These are phyloP conservation scores for Auanema freiburgensis DNA, from an alignment of 2,888 invertebrate genomes.

Conservation along the genomic window DNA sequence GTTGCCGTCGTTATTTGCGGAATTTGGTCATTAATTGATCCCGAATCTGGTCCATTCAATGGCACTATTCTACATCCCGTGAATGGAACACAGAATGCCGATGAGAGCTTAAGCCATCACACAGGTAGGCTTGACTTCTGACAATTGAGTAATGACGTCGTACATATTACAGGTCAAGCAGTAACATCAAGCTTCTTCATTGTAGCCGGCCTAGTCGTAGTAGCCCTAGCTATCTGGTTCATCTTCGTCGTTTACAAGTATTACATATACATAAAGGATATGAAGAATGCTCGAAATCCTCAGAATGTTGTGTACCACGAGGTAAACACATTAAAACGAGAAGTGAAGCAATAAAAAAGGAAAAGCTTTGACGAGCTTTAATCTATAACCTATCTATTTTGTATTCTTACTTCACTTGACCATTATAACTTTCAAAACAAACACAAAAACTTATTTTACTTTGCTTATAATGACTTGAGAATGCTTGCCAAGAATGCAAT, in stretches of 20 bases:
- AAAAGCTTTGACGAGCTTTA: slow-evolving; percentile 24
- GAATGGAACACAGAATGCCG: too few species aligned
- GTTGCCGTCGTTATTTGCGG: slow-evolving; percentile 29
- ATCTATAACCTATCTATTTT: slow-evolving; percentile 10
- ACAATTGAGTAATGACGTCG: too few species aligned
- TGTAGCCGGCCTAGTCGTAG: slow-evolving; percentile 25
- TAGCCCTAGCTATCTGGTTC: slow-evolving; percentile 41
- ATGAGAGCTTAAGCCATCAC: too few species aligned
- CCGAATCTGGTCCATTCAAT: slow-evolving; percentile 27
- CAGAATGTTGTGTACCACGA: slow-evolving; percentile 43
- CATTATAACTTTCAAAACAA: slow-evolving; percentile 6
- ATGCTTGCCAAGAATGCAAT: too few species aligned
- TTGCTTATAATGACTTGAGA: background rate
- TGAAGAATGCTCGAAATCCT: slow-evolving; percentile 44
- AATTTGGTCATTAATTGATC: slow-evolving; percentile 44
- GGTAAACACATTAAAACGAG: slow-evolving; percentile 31
- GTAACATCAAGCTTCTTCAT: slow-evolving; percentile 32
- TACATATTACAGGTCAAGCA: slow-evolving; percentile 27
- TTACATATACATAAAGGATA: slow-evolving; percentile 38
- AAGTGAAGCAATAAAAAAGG: slow-evolving; percentile 12
- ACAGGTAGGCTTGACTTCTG: too few species aligned
- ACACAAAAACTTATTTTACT: slow-evolving; percentile 3
- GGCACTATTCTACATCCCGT: too few species aligned
- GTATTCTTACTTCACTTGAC: slow-evolving; percentile 15
- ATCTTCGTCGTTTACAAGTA: slow-evolving; percentile 44